These are phyloP conservation scores for Oenanthe melanoleuca DNA, from an alignment of 2,113 vertebrate species.

Conservation along the genomic window DNA sequence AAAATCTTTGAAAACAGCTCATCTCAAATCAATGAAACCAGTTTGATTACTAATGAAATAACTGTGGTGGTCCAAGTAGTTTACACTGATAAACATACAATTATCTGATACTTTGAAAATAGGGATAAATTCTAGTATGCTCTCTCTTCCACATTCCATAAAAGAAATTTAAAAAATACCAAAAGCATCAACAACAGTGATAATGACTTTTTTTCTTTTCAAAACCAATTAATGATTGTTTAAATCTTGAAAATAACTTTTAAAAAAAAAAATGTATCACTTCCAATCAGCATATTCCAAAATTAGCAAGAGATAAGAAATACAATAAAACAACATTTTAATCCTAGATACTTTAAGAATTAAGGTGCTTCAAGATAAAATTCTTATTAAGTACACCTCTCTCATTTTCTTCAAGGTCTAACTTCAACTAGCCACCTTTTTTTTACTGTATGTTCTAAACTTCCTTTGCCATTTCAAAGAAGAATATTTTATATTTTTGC, in stretches of 20 bases:
- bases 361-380: background rate
- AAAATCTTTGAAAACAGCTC: background rate
- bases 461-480: background rate
- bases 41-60: background rate
- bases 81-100: background rate
- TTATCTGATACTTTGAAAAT: background rate
- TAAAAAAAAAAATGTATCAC: background rate
- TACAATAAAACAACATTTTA: background rate
- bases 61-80: background rate
- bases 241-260: background rate
- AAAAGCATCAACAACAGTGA: background rate
- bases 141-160: background rate
- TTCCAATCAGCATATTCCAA: background rate
- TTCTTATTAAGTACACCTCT: background rate
- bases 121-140: background rate
- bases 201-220: background rate
- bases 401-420: background rate
- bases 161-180: accelerated
- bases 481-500: background rate
- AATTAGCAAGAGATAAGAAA: background rate
- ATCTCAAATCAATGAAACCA: background rate
- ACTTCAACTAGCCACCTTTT: background rate
- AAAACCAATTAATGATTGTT: background rate
- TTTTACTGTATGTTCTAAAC: background rate
- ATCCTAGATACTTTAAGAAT: background rate